A percentile compares a stretch with the other conserved stretches of the same genome.
Conservation (phyloP, 2,113 vertebrate genomes). For the Melanerpes formicivorus region DNA sequence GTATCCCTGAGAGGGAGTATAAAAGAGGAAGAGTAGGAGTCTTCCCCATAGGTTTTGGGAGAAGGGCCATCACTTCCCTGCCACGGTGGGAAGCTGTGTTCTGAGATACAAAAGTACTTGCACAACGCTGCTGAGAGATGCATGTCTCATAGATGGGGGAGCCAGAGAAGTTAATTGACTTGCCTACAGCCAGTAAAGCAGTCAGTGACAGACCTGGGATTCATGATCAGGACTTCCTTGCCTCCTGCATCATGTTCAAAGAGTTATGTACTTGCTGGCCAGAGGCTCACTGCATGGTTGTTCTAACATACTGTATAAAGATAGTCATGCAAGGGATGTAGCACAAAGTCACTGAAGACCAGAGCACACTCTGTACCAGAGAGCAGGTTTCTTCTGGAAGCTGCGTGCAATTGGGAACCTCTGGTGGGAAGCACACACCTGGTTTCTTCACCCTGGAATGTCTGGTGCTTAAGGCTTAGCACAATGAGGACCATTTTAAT, state of each 20-base stretch:
- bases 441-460: slow-evolving; percentile 67
- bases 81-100: not conserved
- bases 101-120: not conserved
- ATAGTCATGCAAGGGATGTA: slow-evolving; percentile 65
- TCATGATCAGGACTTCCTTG: slow-evolving; percentile 37
- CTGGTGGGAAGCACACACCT: slow-evolving; percentile 51
- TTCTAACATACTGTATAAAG: slow-evolving; percentile 32
- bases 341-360: slow-evolving; percentile 63
- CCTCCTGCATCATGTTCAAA: slow-evolving; percentile 30
- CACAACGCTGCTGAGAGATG: not conserved
- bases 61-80: slow-evolving; percentile 35
- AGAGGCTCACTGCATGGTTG: slow-evolving; percentile 32
- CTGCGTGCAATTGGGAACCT: slow-evolving; percentile 45
- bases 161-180: not conserved
- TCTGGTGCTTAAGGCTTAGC: slow-evolving; percentile 70
- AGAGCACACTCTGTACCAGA: slow-evolving; percentile 49
- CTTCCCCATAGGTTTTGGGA: not conserved
- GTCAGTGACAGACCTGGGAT: slow-evolving; percentile 28
- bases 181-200: slow-evolving; percentile 6
- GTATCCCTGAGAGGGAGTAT: slow-evolving; percentile 68
- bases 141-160: not conserved
- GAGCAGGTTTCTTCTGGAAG: slow-evolving; percentile 66
- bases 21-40: slow-evolving; percentile 50
- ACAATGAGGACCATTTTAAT: slow-evolving; percentile 63
- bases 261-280: not conserved